Percentiles rank a stretch among this genome's conserved stretches.
phyloP scores from a whole-genome alignment of 1,140 invertebrate species.

The Drosophila bocqueti region DNA sequence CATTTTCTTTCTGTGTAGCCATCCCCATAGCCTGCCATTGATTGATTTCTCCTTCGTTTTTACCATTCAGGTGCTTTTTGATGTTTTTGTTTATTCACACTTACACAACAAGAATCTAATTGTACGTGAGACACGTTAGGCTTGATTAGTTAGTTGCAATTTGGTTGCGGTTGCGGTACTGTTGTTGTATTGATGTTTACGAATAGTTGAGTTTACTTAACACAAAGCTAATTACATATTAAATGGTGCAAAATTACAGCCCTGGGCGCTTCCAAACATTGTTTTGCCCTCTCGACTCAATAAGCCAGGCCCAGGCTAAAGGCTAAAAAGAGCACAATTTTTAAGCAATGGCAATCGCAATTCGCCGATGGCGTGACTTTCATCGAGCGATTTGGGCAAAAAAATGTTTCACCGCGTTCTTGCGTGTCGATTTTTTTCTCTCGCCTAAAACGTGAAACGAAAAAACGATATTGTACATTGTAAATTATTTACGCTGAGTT shows the following conservation, averaged over 20 bases:
- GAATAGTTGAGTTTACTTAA: conserved; percentile 76
- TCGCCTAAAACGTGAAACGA: conserved; percentile 64
- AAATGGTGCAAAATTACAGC: conserved; percentile 85
- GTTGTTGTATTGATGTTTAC: conserved; percentile 67
- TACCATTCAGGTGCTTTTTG: conserved; percentile 5
- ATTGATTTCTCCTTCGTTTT: conserved; percentile 10
- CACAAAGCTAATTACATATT: conserved; percentile 84
- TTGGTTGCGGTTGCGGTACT: conserved; percentile 40
- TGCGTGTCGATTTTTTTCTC: conserved; percentile 85
- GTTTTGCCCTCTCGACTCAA: conserved; percentile 81
- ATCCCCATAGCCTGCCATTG: conserved; percentile 36
- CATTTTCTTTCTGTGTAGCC: conserved; percentile 13
- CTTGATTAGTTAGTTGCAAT: conserved; percentile 62
- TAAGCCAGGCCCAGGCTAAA: conserved; percentile 23
- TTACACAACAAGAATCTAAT: conserved; percentile 76
- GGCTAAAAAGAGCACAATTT: conserved; percentile 2
- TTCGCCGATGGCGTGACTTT: conserved; percentile 62
- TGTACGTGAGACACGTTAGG: conserved; percentile 72
- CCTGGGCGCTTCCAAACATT: conserved; percentile 84
- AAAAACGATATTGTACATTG: conserved; percentile 52
- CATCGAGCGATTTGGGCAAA: conserved; percentile 80
- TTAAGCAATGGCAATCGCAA: conserved; percentile 21
- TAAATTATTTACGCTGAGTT: conserved; percentile 64
- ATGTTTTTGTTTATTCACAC: conserved; percentile 42
- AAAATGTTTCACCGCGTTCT: conserved; percentile 84